Percentiles rank a stretch among this genome's conserved stretches.
phyloP scores from a whole-genome alignment of 2,113 vertebrate genomes.

The Clarias macrocephalus region DNA sequence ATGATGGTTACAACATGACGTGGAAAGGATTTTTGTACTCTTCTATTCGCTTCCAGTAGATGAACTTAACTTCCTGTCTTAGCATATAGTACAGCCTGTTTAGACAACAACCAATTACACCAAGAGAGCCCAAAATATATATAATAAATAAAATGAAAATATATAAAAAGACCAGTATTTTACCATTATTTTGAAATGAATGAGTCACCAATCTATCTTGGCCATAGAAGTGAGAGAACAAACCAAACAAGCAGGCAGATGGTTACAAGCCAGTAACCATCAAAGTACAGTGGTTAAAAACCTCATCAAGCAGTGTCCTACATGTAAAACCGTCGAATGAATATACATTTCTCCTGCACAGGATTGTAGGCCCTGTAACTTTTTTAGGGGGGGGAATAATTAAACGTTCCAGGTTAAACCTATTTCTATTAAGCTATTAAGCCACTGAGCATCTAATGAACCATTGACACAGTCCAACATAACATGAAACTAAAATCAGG shows the following conservation, averaged over 20 bases:
- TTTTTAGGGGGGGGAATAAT: no score
- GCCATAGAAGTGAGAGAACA: not conserved
- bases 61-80: conserved; percentile 7
- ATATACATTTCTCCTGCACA: not conserved
- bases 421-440: not conserved
- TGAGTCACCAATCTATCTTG: not conserved
- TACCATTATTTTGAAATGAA: not conserved
- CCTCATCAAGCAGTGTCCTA: not conserved
- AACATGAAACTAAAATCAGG: not conserved
- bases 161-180: not conserved
- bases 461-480: not conserved
- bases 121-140: not conserved
- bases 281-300: not conserved
- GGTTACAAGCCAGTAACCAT: not conserved
- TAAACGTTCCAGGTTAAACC: not conserved
- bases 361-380: no score
- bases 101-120: not conserved
- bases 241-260: conserved; percentile 4
- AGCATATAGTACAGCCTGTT: conserved; percentile 6
- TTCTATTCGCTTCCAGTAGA: not conserved
- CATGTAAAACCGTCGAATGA: not conserved
- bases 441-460: not conserved
- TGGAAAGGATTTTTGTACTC: conserved; percentile 3
- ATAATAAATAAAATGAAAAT: not conserved
- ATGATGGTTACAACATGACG: conserved; percentile 18